Conservation (phyloP, 2,888 invertebrate genomes). For the Rhimphoctona megacephalus region DNA sequence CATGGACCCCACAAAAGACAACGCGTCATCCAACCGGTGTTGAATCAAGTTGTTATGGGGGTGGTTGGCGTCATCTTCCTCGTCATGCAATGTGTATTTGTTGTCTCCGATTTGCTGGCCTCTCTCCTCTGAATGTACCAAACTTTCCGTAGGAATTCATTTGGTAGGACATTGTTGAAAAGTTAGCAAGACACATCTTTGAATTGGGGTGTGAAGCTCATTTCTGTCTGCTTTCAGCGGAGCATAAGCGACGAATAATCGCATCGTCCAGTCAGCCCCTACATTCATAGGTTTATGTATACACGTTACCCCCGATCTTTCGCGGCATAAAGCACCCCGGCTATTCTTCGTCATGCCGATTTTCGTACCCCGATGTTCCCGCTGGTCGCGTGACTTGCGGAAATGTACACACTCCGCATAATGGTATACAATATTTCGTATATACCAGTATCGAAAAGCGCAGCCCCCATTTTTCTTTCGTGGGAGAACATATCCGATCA, state of each 20-base stretch:
- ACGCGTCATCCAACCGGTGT: slow-evolving; percentile 13
- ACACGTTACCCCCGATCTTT: slow-evolving; percentile 21
- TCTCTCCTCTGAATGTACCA: not conserved
- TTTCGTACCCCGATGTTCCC: slow-evolving; percentile 52
- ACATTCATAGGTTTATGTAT: not conserved
- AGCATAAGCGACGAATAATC: slow-evolving; percentile 52
- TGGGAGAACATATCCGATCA: not conserved
- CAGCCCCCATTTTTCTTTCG: slow-evolving; percentile 4
- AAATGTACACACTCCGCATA: slow-evolving; percentile 67
- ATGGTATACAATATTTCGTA: slow-evolving; percentile 15
- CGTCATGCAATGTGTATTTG: slow-evolving; percentile 12
- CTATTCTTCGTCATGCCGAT: slow-evolving; percentile 72
- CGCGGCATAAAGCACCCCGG: slow-evolving; percentile 41
- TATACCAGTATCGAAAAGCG: not conserved
- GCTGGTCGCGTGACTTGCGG: slow-evolving; percentile 75
- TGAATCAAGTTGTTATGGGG: not conserved
- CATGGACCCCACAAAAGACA: not conserved
- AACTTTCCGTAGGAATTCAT: slow-evolving; percentile 71
- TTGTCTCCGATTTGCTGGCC: slow-evolving; percentile 7
- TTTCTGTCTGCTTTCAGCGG: slow-evolving; percentile 39
- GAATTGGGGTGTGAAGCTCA: slow-evolving; percentile 69
- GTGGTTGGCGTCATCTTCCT: not conserved
- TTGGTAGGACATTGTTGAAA: slow-evolving; percentile 72
- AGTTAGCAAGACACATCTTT: slow-evolving; percentile 56
- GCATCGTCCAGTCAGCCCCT: slow-evolving; percentile 8